These are phyloP conservation scores for Cantharis lateralis DNA, from an alignment of 2,888 invertebrate genomes.

Conservation along the genomic window DNA sequence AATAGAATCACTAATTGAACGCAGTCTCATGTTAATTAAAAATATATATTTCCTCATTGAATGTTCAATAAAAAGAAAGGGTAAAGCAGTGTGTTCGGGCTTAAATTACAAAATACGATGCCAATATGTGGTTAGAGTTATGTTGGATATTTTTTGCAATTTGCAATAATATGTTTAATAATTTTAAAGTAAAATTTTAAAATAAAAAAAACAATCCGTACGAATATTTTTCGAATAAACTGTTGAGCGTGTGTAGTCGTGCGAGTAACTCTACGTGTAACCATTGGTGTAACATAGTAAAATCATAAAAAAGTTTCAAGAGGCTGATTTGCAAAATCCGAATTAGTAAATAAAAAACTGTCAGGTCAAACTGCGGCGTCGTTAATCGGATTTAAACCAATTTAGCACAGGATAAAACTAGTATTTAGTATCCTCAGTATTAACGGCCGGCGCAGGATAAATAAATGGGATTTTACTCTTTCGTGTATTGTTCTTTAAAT, in stretches of 20 bases:
- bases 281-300: too few relatives aligned
- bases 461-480: too few relatives aligned
- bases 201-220: not conserved
- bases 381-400: too few relatives aligned
- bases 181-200: not conserved
- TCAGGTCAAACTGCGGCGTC: too few relatives aligned
- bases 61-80: not conserved
- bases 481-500: too few relatives aligned
- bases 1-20: conserved; percentile 14
- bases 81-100: not conserved
- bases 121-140: not conserved
- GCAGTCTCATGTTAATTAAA: not conserved
- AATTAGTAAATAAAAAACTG: too few relatives aligned
- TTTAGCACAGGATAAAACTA: too few relatives aligned
- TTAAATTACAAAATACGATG: not conserved
- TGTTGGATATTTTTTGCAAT: not conserved
- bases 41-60: not conserved
- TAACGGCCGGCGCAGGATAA: too few relatives aligned
- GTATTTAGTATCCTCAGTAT: too few relatives aligned
- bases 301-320: too few relatives aligned
- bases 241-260: not conserved
- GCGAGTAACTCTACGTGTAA: too few relatives aligned
- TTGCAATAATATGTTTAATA: not conserved
- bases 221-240: not conserved
- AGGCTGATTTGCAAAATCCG: too few relatives aligned